Evolutionary conservation across 2,797 vertebrate species (phyloP).

Genomic region (Austrolebias charrua): DNA sequence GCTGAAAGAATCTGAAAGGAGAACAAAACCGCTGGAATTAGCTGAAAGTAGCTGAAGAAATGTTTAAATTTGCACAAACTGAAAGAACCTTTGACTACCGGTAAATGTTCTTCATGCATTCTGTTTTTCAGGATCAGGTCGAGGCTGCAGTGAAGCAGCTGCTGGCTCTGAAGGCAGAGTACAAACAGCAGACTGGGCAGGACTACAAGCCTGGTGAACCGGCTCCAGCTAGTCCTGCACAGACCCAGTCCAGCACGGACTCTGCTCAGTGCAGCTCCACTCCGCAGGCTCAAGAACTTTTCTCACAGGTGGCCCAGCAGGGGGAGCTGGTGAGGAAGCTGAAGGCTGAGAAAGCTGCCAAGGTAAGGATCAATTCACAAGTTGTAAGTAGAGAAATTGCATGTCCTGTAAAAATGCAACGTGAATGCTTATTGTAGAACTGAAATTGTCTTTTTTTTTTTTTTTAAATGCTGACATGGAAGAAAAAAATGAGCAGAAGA

Average conservation of each 20-base stretch:
- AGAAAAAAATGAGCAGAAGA: too few relatives aligned
- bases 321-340: slow-evolving; percentile 82
- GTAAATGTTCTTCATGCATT: background rate
- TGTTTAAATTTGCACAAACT: too few relatives aligned
- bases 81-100: too few relatives aligned
- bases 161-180: slow-evolving; percentile 83
- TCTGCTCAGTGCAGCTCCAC: slow-evolving; percentile 62
- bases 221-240: slow-evolving; percentile 52
- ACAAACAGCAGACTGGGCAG: slow-evolving; percentile 83
- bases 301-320: slow-evolving; percentile 78
- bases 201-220: slow-evolving; percentile 85
- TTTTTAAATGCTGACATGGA: too few relatives aligned
- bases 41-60: too few relatives aligned
- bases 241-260: slow-evolving; percentile 61
- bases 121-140: slow-evolving; percentile 77
- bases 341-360: slow-evolving; percentile 81
- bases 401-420: too few relatives aligned
- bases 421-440: too few relatives aligned
- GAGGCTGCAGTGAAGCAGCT: slow-evolving; percentile 84
- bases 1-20: too few relatives aligned
- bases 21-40: too few relatives aligned
- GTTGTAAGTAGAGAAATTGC: too few relatives aligned
- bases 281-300: slow-evolving; percentile 59
- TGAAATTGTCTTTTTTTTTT: too few relatives aligned
- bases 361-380: slow-evolving; percentile 69